Conservation (phyloP, 1,140 invertebrate genomes). For the Pseudomyrmex cubaensis region DNA sequence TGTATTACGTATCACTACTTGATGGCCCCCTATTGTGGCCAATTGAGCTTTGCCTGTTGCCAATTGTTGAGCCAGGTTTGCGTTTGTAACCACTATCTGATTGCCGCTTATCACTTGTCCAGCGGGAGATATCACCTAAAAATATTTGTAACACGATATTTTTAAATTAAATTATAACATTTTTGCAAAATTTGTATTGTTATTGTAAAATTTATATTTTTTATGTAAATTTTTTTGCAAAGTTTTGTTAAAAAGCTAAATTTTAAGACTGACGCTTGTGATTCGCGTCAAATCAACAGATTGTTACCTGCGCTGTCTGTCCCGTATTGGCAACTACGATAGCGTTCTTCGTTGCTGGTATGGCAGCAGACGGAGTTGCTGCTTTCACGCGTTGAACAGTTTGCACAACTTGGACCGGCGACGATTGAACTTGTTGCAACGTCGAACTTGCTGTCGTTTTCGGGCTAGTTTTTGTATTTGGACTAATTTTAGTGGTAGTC, state of each 20-base stretch:
- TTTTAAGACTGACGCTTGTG: background rate
- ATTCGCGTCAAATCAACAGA: background rate
- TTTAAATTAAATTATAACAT: too few relatives aligned
- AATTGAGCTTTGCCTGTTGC: constrained; percentile 92
- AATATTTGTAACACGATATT: background rate
- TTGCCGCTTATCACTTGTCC: constrained; percentile 83
- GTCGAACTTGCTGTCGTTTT: constrained; percentile 53
- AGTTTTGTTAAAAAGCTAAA: background rate
- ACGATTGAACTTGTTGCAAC: constrained; percentile 61
- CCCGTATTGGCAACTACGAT: constrained; percentile 82
- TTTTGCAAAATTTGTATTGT: too few relatives aligned
- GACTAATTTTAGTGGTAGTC: constrained; percentile 71
- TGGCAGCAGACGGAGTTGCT: constrained; percentile 61
- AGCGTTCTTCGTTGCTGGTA: constrained; percentile 76
- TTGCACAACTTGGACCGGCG: constrained; percentile 68
- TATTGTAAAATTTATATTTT: background rate
- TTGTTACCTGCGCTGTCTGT: constrained; percentile 79
- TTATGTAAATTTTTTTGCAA: background rate
- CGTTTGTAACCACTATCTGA: constrained; percentile 92
- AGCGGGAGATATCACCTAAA: constrained; percentile 84
- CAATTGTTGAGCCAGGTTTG: constrained; percentile 90
- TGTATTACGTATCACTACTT: constrained; percentile 90
- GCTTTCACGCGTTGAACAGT: constrained; percentile 74
- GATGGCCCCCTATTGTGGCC: constrained; percentile 93
- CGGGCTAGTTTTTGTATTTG: constrained; percentile 66